Base-by-base conservation (phyloP, 2,888 invertebrate species). In the Ophion ventricosus region DNA sequence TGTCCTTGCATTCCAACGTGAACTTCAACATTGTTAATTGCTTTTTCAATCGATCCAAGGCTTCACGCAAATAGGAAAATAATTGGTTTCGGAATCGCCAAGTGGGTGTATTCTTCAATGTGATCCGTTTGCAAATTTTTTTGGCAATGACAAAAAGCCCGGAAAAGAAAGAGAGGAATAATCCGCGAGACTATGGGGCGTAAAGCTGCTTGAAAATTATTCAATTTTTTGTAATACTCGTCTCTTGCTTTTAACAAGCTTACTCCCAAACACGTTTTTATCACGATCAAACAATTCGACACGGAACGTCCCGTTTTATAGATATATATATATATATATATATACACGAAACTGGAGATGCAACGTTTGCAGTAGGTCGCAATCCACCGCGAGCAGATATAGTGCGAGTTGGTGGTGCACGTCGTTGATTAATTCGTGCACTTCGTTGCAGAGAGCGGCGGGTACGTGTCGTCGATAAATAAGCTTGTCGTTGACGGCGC, bases 351-450 rank as follows among this genome's bases (percentile, higher is more conserved):
- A 57, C 8, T 29, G 56, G 35, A 57, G 59, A 49, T 57, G 54
- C 54, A 57, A 49, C 49, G 26, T 64, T 67, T 23, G 66, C 20
- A 69, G 26, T 80, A 67, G 80, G 49, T 66, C 73, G 78, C 63
- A 69, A 76, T 40, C 74, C 43, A 17, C 59, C 43, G 67, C 49
- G 49, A 17, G 49, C 54, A 57, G 29, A 54, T 59, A 63, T 56
- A 69, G 66, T 61, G 20, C 61, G 61, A 63, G 63, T 63, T 66
- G 64, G 76, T 56, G 82, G 56, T 64, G 77, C 80, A 40, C 82
- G 80, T 86, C 84, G 84, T 86, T 87, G 87, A 88, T 87, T 88
- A 87, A 88, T 88, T 86, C 76, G 79, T 84, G 85, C 86, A 87
- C 86, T 88, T 85, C 83, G 84, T 86, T 80, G 80, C 85, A 87